A percentile compares a stretch with the other conserved stretches of the same genome.
Evolutionary conservation across 1,140 invertebrate species (phyloP).

Genomic region (Gyrodactylus salaris): DNA sequence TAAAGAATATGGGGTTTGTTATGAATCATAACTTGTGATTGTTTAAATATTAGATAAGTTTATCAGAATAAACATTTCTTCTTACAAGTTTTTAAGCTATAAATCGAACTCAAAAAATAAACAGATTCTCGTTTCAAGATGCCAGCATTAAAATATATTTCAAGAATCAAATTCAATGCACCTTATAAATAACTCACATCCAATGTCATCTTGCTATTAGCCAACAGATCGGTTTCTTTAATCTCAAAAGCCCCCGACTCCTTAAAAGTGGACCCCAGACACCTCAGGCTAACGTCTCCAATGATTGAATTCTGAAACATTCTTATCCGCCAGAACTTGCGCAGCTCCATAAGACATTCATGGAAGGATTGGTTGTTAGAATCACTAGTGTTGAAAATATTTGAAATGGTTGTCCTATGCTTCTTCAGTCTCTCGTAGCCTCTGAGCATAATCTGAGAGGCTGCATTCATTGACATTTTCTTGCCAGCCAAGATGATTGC

Average conservation of each 20-base stretch:
- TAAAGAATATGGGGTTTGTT: too few species aligned
- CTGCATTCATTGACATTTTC: neutral
- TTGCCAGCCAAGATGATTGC: neutral
- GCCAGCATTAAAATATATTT: too few species aligned
- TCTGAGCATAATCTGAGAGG: neutral
- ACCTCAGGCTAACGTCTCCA: neutral
- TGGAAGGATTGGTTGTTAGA: neutral
- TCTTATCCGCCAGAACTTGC: neutral
- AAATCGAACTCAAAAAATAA: too few species aligned
- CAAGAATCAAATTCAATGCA: too few species aligned
- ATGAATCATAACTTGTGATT: too few species aligned
- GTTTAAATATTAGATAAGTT: too few species aligned
- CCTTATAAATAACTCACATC: neutral
- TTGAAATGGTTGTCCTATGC: neutral
- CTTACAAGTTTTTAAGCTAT: too few species aligned
- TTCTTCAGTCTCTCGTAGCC: neutral
- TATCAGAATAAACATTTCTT: too few species aligned
- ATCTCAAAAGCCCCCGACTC: neutral
- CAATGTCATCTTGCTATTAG: neutral
- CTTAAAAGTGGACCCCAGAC: neutral
- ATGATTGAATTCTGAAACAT: neutral
- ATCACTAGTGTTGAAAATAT: neutral
- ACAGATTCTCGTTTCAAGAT: too few species aligned
- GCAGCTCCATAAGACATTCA: neutral
- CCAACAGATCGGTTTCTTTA: neutral